phyloP scores from a whole-genome alignment of 1,140 invertebrate species.

The Papilio dardanus region DNA sequence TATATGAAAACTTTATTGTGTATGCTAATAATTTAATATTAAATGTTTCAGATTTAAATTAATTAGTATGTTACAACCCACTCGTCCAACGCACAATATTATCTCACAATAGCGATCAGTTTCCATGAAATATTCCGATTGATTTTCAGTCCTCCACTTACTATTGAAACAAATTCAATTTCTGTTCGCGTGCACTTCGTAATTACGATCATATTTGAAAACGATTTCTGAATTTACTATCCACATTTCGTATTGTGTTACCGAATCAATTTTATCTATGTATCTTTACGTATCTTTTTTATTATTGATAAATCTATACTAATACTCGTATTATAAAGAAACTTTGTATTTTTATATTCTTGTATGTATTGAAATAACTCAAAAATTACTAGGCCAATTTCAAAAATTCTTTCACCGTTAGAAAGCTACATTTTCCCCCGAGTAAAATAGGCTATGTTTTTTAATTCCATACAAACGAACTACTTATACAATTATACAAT shows the following conservation, averaged over 20 bases:
- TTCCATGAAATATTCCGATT: slow-evolving; percentile 30
- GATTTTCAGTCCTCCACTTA: slow-evolving; percentile 23
- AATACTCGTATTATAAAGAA: too few relatives aligned
- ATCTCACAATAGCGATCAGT: slow-evolving; percentile 31
- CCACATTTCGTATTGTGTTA: slow-evolving; percentile 11
- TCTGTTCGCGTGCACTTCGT: slow-evolving; percentile 31
- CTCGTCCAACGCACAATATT: background rate
- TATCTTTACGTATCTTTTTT: background rate
- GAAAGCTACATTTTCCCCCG: too few relatives aligned
- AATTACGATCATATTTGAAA: slow-evolving; percentile 34
- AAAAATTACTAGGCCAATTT: too few relatives aligned
- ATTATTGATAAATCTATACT: slow-evolving; percentile 1
- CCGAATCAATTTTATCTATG: slow-evolving; percentile 1
- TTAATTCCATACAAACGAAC: too few relatives aligned
- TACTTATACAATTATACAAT: too few relatives aligned
- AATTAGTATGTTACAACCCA: background rate
- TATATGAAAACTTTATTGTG: background rate
- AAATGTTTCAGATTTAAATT: background rate
- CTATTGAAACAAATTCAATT: slow-evolving; percentile 33
- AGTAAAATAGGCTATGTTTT: too few relatives aligned
- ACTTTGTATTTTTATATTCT: too few relatives aligned
- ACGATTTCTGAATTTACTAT: slow-evolving; percentile 28
- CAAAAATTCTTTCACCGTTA: too few relatives aligned
- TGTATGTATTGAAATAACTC: too few relatives aligned
- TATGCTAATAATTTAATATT: background rate